Evolutionary conservation across 2,113 vertebrate genomes (phyloP).

Genomic region (Melanostigma gelatinosum): DNA sequence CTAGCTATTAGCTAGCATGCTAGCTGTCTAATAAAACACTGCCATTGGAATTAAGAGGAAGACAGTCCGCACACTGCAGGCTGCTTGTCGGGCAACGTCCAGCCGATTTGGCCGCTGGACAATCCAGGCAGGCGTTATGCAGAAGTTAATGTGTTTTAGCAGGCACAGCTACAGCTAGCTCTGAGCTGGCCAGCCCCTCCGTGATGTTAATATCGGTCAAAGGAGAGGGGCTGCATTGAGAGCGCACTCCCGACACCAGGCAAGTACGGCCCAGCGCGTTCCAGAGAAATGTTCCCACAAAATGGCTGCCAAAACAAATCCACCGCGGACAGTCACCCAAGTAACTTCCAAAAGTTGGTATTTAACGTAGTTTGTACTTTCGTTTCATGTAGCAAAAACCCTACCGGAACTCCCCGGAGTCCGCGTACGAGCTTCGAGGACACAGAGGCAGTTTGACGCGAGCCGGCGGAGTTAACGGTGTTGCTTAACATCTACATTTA

Average conservation of each 20-base stretch:
- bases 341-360: not conserved
- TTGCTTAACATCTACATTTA: no score
- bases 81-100: constrained; percentile 42
- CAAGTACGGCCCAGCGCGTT: constrained; percentile 70
- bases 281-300: constrained; percentile 78
- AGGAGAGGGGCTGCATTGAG: constrained; percentile 78
- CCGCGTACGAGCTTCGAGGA: no score
- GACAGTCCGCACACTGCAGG: constrained; percentile 58
- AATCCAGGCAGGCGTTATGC: constrained; percentile 40
- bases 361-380: no score
- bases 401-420: not conserved
- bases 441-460: no score
- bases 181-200: constrained; percentile 68
- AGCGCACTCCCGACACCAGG: constrained; percentile 74
- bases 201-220: constrained; percentile 73
- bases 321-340: constrained; percentile 7
- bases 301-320: constrained; percentile 86
- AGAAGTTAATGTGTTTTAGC: constrained; percentile 51
- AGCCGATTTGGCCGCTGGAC: constrained; percentile 26
- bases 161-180: constrained; percentile 70
- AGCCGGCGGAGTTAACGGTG: no score
- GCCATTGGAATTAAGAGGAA: constrained; percentile 65
- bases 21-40: constrained; percentile 69
- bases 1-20: constrained; percentile 71
- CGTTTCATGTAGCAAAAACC: not conserved